phyloP scores from a whole-genome alignment of 1,140 invertebrate species.

The Helicoverpa armigera region DNA sequence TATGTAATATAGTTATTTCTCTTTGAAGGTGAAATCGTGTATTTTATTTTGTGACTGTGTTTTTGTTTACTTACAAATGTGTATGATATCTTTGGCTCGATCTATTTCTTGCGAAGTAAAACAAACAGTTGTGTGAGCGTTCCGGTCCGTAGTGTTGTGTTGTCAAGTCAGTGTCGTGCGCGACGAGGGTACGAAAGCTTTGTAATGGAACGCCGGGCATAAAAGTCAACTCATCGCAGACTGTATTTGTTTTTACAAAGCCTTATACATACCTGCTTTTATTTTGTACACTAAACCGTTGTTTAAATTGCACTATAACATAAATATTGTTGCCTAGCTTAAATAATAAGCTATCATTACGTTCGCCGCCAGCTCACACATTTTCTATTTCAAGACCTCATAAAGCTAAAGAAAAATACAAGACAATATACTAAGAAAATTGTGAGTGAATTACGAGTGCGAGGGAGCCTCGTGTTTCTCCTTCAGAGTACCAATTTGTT shows the following conservation, averaged over 20 bases:
- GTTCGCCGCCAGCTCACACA: too few species aligned
- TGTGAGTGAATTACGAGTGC: background rate
- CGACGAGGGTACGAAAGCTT: constrained; percentile 6
- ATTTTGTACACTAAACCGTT: background rate
- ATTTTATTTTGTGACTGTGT: too few species aligned
- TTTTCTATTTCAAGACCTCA: background rate
- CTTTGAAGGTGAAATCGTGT: too few species aligned
- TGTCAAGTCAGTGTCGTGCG: background rate
- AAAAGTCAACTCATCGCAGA: constrained; percentile 7
- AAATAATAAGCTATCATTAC: too few species aligned
- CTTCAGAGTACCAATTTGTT: constrained; percentile 13
- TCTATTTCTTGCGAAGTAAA: constrained; percentile 5
- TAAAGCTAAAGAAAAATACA: background rate
- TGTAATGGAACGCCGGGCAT: background rate
- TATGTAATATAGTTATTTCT: too few species aligned
- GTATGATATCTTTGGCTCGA: background rate
- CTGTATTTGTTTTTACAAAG: background rate
- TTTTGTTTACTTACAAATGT: too few species aligned
- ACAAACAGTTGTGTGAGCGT: background rate
- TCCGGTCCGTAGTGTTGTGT: background rate
- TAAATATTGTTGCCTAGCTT: too few species aligned
- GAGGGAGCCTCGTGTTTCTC: constrained; percentile 1
- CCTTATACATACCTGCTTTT: background rate
- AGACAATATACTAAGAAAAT: background rate
- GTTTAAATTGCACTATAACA: too few species aligned